Conservation (phyloP, 1,140 invertebrate species). For the Penaeus chinensis region DNA sequence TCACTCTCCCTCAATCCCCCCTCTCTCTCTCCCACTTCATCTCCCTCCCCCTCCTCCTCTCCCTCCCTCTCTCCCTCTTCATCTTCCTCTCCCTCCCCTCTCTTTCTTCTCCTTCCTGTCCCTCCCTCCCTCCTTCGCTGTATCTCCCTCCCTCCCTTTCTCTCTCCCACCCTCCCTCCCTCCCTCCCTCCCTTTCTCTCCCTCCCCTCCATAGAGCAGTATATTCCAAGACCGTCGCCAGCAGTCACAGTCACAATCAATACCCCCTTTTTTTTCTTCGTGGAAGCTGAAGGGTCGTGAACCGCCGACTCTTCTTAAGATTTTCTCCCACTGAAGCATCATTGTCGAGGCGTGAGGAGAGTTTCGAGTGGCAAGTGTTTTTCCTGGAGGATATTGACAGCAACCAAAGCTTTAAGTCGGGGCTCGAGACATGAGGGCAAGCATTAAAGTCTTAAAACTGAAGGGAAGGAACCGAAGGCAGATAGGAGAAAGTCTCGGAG, state of each 20-base stretch:
- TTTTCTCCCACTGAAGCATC: too few relatives aligned
- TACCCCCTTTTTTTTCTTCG: not conserved
- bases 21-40: not conserved
- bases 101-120: not conserved
- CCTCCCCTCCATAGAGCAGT: not conserved
- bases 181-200: not conserved
- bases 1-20: too few relatives aligned
- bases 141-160: not conserved
- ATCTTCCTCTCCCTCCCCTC: not conserved
- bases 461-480: not conserved
- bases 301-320: too few relatives aligned
- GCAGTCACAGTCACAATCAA: not conserved
- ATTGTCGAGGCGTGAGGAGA: too few relatives aligned
- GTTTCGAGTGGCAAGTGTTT: too few relatives aligned
- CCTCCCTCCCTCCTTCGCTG: not conserved
- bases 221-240: not conserved
- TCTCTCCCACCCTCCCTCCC: not conserved
- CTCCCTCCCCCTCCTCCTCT: not conserved
- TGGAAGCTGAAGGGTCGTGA: too few relatives aligned
- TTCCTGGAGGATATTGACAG: too few relatives aligned
- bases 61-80: not conserved
- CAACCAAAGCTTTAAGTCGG: too few relatives aligned
- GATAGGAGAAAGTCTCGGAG: not conserved
- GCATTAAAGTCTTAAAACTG: too few relatives aligned
- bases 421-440: too few relatives aligned